Base-by-base conservation (phyloP, 2,888 invertebrate species). In the Ophioninae sp. region DNA sequence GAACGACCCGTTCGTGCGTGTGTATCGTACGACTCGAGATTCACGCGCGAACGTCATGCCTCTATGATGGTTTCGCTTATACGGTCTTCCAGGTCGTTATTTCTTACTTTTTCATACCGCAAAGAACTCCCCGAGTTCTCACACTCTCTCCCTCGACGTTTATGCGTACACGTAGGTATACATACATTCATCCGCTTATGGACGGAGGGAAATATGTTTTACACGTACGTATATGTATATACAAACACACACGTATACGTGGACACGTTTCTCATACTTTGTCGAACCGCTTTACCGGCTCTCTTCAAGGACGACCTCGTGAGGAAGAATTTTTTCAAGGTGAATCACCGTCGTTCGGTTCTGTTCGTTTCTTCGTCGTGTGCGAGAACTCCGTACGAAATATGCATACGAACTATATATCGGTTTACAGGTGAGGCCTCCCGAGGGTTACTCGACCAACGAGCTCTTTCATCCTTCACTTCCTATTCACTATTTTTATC, bases 261-360 rank as follows among this genome's bases (percentile, higher is more conserved):
- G 30, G 20, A 30, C 17, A 39, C 44, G 13, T 50, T 61, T 13
- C 59, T 65, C 44, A n/a, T 62, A 61, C 65, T 80, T 44, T 75
- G 57, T 81, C 61, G 30, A 79, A 65, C 75, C 77, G 75, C 75
- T 75, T 78, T 65, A 75, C 79, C 82, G 81, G 80, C 85, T 77
- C 81, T 79, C 76, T 76, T 81, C 88, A 89, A 89, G 89, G 86
- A 88, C 88, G 88, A 86, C 84, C 86, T 87, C 87, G 85, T 75
- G 85, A 88, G 89, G 87, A 86, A 88, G 87, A 86, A 89, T 89
- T 88, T 90, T 89, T 89, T 88, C 88, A 87, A 90, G 88, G 88
- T 90, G 88, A 90, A 88, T 90, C 89, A 88, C 86, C 87, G 84
- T 81, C 85, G 83, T 83, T 21, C 85, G 82, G 76, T 77, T 84